Conservation (phyloP, 2,113 vertebrate genomes). For the Petrocephalus microphthalmus region DNA sequence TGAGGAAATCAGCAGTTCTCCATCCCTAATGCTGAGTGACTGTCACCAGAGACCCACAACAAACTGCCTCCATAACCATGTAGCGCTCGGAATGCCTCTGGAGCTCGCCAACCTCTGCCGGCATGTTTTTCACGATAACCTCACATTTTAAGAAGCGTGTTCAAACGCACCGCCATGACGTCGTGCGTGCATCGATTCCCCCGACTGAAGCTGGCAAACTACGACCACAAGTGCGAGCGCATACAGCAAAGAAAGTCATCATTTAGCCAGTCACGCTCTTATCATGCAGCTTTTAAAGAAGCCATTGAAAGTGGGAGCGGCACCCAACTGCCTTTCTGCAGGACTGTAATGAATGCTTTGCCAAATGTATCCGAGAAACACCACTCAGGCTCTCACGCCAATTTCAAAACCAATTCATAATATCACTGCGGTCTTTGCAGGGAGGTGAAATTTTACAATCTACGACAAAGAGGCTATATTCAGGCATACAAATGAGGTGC, state of each 20-base stretch:
- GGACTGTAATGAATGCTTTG: background rate
- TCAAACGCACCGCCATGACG: background rate
- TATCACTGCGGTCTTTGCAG: background rate
- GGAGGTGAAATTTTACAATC: background rate
- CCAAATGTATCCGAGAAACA: background rate
- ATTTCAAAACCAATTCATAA: background rate
- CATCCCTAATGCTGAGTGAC: background rate
- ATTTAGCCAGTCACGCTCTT: background rate
- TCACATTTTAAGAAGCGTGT: background rate
- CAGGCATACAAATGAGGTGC: background rate
- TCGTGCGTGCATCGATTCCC: background rate
- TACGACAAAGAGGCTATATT: background rate
- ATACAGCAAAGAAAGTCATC: background rate
- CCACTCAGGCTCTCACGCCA: background rate
- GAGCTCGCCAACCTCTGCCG: background rate
- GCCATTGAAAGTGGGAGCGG: background rate
- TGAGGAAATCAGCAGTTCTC: background rate
- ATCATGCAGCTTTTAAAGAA: background rate
- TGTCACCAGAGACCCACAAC: background rate
- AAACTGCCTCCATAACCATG: background rate
- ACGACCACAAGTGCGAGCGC: background rate
- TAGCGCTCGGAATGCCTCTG: background rate
- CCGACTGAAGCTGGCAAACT: background rate
- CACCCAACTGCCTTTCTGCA: background rate
- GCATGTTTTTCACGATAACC: background rate